phyloP scores from a whole-genome alignment of 2,888 invertebrate species.

The Kuschelorhynchus macadamiae region DNA sequence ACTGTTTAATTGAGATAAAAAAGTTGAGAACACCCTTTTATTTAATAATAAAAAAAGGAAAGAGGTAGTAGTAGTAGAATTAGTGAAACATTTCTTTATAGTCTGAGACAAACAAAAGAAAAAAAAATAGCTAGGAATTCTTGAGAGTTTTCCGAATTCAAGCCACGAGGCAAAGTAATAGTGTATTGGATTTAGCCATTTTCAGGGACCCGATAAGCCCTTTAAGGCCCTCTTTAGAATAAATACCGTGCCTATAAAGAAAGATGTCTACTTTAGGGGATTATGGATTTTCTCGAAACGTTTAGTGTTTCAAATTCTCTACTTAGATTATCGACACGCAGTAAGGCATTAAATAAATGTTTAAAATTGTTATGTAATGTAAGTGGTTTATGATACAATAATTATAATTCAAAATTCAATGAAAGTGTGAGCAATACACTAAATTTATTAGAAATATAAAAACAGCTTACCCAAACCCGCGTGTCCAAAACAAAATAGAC shows the following conservation, averaged over 20 bases:
- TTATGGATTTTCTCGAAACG: constrained; percentile 62
- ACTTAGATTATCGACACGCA: constrained; percentile 53
- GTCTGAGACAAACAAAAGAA: too few relatives aligned
- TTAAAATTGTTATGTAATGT: too few relatives aligned
- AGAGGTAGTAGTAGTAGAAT: too few relatives aligned
- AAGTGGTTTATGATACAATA: too few relatives aligned
- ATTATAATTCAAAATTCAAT: too few relatives aligned
- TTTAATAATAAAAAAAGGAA: too few relatives aligned
- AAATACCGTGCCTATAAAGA: constrained; percentile 64
- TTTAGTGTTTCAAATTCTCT: constrained; percentile 55
- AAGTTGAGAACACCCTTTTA: too few relatives aligned
- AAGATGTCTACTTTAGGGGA: constrained; percentile 63
- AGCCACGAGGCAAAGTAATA: constrained; percentile 54
- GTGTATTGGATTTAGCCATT: constrained; percentile 62
- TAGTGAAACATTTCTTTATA: too few relatives aligned
- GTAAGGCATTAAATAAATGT: constrained; percentile 6
- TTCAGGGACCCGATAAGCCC: constrained; percentile 65
- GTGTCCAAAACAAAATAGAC: constrained; percentile 91
- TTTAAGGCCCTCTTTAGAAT: constrained; percentile 63
- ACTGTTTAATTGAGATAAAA: too few relatives aligned
- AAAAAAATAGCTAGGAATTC: too few relatives aligned
- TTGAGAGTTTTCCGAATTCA: constrained; percentile 36
- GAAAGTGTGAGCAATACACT: too few relatives aligned
- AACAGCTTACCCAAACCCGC: constrained; percentile 87
- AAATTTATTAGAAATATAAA: too few relatives aligned